Evolutionary conservation across 1,140 invertebrate species (phyloP).

Genomic region (Drosophila setifemur): DNA sequence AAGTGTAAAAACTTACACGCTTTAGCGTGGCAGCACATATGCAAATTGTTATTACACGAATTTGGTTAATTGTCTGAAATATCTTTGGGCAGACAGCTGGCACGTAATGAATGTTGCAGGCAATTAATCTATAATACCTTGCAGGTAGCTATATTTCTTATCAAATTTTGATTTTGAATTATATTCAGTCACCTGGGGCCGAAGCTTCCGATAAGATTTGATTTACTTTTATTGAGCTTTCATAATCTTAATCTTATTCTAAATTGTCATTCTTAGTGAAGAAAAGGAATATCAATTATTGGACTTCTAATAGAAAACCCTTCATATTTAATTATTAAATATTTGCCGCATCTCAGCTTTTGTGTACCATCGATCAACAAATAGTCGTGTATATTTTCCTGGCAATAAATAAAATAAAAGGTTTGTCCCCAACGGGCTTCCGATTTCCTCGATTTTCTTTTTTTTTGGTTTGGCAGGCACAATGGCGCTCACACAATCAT

Average conservation of each 20-base stretch:
- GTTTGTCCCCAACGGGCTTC: neutral
- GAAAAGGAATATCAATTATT: too few relatives aligned
- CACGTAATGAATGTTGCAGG: too few relatives aligned
- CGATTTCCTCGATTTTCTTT: neutral
- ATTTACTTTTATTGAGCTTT: too few relatives aligned
- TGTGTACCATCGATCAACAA: conserved; percentile 1
- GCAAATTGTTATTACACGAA: conserved; percentile 59
- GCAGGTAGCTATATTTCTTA: too few relatives aligned
- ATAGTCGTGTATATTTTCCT: neutral
- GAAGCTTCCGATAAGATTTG: too few relatives aligned
- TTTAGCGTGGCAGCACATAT: conserved; percentile 41
- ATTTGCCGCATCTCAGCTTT: neutral
- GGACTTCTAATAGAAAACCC: neutral
- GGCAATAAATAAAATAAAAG: conserved; percentile 2
- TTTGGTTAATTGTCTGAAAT: conserved; percentile 36
- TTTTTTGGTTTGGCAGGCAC: conserved; percentile 34
- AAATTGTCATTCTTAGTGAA: too few relatives aligned
- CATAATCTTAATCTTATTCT: too few relatives aligned
- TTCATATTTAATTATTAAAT: conserved; percentile 3
- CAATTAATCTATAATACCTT: too few relatives aligned
- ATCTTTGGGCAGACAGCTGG: conserved; percentile 4
- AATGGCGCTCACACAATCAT: conserved; percentile 18
- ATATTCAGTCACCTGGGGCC: too few relatives aligned
- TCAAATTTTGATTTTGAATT: too few relatives aligned
- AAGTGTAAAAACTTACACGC: conserved; percentile 28